Base-by-base conservation (phyloP, 2,888 invertebrate species). In the Lithosia quadra region DNA sequence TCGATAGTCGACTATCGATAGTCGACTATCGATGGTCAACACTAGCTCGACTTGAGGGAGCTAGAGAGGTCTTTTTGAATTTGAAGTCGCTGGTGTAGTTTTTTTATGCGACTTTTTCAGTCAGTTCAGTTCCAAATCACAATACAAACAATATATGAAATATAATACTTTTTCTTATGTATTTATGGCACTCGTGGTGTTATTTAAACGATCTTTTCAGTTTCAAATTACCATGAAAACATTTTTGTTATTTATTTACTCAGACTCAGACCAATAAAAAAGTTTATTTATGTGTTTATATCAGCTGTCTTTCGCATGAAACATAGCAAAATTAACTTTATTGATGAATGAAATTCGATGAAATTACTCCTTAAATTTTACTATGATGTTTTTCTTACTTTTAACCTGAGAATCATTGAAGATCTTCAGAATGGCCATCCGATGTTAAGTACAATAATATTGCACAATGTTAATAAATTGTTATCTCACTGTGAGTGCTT, bases 381-480 rank as follows among this genome's bases (percentile, higher is more conserved):
- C 21, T 7, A n/a, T 95, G 95, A 95, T 95, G 95, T 84, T 95
- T 95, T 95, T 95, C 95, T 92, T 92, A 95, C 95, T 92, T 90
- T 78, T 71, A 87, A 88, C 78, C 92, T 88, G 92, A 94, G 76
- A 81, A 81, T 84, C 79, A 69, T 77, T 95, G 95, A 94, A 74
- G 95, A 95, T 92, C 87, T 84, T 90, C 87, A 95, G 95, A 95
- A 95, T 95, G 95, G 95, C 95, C 95, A 95, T 93, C 95, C 95
- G 95, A 95, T 79, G n/a, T 63, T 33, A n/a, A 11, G 24, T n/a
- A 63, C 24, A n/a, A 65, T 13, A 15, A 56, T 36, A 22, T n/a
- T 21, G 36, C 5, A 10, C 60, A 33, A 28, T 24, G 0, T 13
- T 9, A 8, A n/a, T 9, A 49, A 18, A 21, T 36, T 21, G 21